Evolutionary conservation across 2,888 invertebrate genomes (phyloP).

Genomic region (Andrena minutula): DNA sequence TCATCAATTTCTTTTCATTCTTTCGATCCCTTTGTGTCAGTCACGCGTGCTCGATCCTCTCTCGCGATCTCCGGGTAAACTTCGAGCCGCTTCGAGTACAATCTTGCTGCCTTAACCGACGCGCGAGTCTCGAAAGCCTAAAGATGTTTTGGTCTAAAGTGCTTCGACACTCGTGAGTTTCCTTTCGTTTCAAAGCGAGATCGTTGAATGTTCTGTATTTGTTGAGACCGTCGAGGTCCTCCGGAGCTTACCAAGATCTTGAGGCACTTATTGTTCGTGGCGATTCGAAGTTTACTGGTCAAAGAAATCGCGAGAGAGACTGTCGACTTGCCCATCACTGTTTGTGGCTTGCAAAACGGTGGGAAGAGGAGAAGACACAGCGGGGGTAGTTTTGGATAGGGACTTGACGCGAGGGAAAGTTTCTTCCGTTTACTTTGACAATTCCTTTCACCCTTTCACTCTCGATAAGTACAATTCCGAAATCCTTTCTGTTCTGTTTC

Average conservation of each 20-base stretch:
- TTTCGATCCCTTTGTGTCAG: not conserved
- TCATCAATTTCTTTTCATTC: not conserved
- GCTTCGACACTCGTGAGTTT: no score
- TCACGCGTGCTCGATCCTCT: not conserved
- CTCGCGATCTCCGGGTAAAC: not conserved
- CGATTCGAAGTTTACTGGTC: conserved; percentile 7
- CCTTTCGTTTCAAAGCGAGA: not conserved
- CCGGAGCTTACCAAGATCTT: not conserved
- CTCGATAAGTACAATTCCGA: not conserved
- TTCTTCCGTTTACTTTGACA: not conserved
- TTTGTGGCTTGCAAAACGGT: conserved; percentile 13
- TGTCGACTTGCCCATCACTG: conserved; percentile 4
- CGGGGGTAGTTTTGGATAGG: not conserved
- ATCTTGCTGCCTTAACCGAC: not conserved
- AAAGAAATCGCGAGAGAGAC: not conserved
- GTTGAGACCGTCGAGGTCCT: not conserved
- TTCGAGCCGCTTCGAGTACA: not conserved
- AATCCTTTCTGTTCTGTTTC: not conserved
- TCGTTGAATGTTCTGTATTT: not conserved
- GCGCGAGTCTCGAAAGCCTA: not conserved
- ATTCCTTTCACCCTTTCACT: not conserved
- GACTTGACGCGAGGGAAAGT: not conserved
- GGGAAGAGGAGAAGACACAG: not conserved
- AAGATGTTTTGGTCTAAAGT: no score
- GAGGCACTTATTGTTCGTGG: not conserved